phyloP scores from a whole-genome alignment of 2,113 vertebrate species.

The Ranitomeya imitator region DNA sequence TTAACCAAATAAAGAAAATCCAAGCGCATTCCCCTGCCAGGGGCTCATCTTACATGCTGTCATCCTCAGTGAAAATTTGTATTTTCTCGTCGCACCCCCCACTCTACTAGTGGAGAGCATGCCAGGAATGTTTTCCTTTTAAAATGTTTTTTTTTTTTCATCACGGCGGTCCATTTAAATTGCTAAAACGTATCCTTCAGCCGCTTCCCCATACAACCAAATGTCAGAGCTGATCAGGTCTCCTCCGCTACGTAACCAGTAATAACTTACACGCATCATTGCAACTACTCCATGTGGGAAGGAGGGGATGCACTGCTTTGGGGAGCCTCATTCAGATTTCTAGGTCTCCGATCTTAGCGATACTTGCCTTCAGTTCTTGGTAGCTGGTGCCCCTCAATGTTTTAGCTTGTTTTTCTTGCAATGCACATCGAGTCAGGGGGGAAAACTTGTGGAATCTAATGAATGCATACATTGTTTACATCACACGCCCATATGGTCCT shows the following conservation, averaged over 20 bases:
- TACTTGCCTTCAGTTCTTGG: too few species aligned
- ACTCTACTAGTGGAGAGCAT: constrained; percentile 16
- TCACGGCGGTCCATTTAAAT: constrained; percentile 1
- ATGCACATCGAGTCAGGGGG: neutral
- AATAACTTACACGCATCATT: neutral
- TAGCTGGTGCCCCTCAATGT: neutral
- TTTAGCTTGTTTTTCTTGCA: neutral
- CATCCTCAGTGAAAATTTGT: constrained; percentile 25
- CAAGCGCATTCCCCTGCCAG: constrained; percentile 12
- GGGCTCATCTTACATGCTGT: neutral
- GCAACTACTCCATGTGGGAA: neutral
- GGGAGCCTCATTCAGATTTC: neutral
- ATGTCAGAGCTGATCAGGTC: constrained; percentile 3
- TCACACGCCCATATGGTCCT: neutral
- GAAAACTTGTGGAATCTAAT: neutral
- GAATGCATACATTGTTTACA: constrained; percentile 6
- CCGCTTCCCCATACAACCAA: neutral
- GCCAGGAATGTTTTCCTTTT: constrained; percentile 38
- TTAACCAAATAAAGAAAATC: constrained; percentile 54
- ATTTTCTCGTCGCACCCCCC: neutral
- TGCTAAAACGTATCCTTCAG: neutral
- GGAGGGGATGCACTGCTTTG: neutral
- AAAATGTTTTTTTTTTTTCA: constrained; percentile 17
- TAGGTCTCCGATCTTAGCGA: too few species aligned
- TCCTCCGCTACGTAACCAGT: neutral